A percentile compares a stretch with the other conserved stretches of the same genome.
Conservation (phyloP, 2,797 vertebrate species). For the Takifugu ocellatus region DNA sequence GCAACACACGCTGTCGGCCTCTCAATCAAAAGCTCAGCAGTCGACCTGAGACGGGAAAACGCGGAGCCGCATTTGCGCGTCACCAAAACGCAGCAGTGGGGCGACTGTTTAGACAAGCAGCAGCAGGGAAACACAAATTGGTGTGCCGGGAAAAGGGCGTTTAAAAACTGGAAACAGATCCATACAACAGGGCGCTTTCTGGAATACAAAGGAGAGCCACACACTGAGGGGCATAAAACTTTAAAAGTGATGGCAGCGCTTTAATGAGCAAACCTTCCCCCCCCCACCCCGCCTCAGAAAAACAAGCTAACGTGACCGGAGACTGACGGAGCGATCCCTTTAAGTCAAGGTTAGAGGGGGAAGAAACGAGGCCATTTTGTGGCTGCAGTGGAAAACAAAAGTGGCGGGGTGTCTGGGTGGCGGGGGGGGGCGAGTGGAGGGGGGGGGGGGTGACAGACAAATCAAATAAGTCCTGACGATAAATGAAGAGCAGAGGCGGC, state of each 20-base stretch:
- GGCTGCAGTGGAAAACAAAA: constrained; percentile 57
- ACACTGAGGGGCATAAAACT: neutral
- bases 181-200: no score
- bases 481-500: constrained; percentile 52
- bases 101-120: constrained; percentile 28
- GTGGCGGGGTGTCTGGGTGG: constrained; percentile 48
- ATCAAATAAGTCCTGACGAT: constrained; percentile 61
- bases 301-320: neutral
- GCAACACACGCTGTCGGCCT: constrained; percentile 44
- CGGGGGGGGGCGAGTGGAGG: neutral
- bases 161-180: constrained; percentile 6
- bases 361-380: constrained; percentile 44
- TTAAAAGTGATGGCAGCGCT: neutral
- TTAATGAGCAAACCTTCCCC: neutral
- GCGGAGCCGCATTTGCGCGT: constrained; percentile 45
- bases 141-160: constrained; percentile 24
- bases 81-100: constrained; percentile 33
- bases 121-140: constrained; percentile 42
- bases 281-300: no score
- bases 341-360: constrained; percentile 35
- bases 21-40: constrained; percentile 55
- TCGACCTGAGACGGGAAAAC: constrained; percentile 45
- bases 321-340: constrained; percentile 20
- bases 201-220: no score
- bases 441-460: constrained; percentile 46